Evolutionary conservation across 2,797 vertebrate genomes (phyloP).

Genomic region (Macropus fuliginosus): DNA sequence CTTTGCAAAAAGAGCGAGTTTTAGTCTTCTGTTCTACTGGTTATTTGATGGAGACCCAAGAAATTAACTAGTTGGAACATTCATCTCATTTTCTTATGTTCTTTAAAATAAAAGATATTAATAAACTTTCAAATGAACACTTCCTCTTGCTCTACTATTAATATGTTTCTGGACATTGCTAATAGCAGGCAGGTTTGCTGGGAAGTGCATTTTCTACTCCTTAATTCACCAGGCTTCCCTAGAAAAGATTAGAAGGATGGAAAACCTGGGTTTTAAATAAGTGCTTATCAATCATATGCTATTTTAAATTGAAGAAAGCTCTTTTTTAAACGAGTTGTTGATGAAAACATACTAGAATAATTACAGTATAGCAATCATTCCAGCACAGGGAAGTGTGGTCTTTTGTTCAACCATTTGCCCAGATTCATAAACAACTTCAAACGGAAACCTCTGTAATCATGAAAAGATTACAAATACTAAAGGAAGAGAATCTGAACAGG

Average conservation of each 20-base stretch:
- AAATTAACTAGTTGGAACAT: neutral
- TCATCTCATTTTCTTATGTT: neutral
- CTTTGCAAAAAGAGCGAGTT: neutral
- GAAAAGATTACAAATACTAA: slow-evolving; percentile 35
- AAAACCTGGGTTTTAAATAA: slow-evolving; percentile 31
- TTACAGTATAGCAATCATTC: slow-evolving; percentile 49
- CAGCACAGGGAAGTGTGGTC: slow-evolving; percentile 1
- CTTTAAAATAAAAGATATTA: neutral
- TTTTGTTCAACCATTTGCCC: slow-evolving; percentile 53
- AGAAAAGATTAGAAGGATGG: neutral
- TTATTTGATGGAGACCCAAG: slow-evolving; percentile 9
- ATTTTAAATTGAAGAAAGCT: slow-evolving; percentile 63
- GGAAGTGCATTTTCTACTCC: neutral
- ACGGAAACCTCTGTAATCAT: slow-evolving; percentile 25
- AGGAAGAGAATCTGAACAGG: slow-evolving; percentile 17
- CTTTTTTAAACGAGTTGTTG: slow-evolving; percentile 62
- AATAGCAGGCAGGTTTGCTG: rapidly evolving
- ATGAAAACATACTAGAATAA: slow-evolving; percentile 54
- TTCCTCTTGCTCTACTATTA: neutral
- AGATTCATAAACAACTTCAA: slow-evolving; percentile 59
- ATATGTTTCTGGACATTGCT: neutral
- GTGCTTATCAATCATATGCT: slow-evolving; percentile 17
- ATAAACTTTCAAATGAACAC: neutral
- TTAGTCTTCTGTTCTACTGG: neutral
- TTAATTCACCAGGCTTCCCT: slow-evolving; percentile 5